Evolutionary conservation across 2,113 vertebrate genomes (phyloP).

Genomic region (Oncorhynchus keta): DNA sequence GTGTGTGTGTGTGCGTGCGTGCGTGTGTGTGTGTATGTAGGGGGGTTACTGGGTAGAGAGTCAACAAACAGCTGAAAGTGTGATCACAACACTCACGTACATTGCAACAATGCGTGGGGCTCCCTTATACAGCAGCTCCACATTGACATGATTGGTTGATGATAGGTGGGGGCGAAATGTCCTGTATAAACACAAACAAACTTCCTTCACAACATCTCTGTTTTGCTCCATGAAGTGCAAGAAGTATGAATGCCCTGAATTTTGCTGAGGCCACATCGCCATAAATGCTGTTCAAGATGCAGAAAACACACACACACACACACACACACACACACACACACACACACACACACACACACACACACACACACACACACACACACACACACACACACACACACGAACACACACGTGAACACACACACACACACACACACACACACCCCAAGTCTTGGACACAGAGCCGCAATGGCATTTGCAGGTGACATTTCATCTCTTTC

Average conservation of each 20-base stretch:
- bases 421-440: not conserved
- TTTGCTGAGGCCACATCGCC: too few species aligned
- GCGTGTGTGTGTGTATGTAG: not conserved
- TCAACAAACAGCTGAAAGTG: not conserved
- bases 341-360: conserved; percentile 1
- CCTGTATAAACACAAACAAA: too few species aligned
- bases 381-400: conserved; percentile 5
- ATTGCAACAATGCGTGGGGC: not conserved
- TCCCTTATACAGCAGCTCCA: not conserved
- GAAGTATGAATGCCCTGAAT: too few species aligned
- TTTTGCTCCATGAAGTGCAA: too few species aligned
- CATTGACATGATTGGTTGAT: too few species aligned
- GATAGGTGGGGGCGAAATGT: too few species aligned
- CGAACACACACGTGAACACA: conserved; percentile 11
- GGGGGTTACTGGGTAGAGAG: too few species aligned
- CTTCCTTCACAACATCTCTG: too few species aligned
- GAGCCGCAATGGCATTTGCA: not conserved
- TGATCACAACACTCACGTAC: not conserved
- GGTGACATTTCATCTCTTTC: not conserved
- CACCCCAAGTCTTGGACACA: not conserved
- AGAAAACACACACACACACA: too few species aligned
- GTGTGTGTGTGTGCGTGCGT: too few species aligned
- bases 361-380: not conserved
- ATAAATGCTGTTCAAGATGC: too few species aligned
- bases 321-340: not conserved